Conservation (phyloP, 2,797 vertebrate genomes). For the Helicolenus hilgendorfi region DNA sequence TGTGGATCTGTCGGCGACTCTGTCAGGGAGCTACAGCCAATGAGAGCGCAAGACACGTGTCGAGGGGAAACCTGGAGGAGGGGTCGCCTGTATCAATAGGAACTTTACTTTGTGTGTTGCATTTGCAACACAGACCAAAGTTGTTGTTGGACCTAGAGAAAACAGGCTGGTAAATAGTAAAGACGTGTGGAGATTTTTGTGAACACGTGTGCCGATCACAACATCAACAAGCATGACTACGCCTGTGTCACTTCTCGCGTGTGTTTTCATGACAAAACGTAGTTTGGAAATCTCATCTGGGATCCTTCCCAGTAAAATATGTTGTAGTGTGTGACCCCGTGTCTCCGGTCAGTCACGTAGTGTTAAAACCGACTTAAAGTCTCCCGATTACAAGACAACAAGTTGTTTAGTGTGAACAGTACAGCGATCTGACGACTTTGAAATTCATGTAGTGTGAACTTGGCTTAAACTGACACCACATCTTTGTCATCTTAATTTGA, state of each 20-base stretch:
- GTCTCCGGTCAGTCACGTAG: fast-evolving
- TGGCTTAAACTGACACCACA: neutral
- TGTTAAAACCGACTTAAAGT: neutral
- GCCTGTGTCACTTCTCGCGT: neutral
- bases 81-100: neutral
- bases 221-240: neutral
- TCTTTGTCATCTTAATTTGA: neutral
- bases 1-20: neutral
- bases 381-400: neutral
- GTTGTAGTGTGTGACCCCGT: neutral
- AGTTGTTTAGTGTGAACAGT: too few relatives aligned
- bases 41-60: neutral
- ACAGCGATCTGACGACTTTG: too few relatives aligned
- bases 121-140: neutral
- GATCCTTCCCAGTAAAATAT: neutral
- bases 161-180: neutral
- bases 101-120: fast-evolving
- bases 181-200: neutral
- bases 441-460: too few relatives aligned
- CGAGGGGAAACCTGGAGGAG: neutral
- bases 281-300: neutral
- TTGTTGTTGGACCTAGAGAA: too few relatives aligned
- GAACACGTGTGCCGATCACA: neutral
- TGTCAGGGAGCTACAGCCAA: neutral
- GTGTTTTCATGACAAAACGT: neutral